A percentile compares a stretch with the other conserved stretches of the same genome.
phyloP scores from a whole-genome alignment of 2,113 vertebrate genomes.

The Elgaria multicarinata region DNA sequence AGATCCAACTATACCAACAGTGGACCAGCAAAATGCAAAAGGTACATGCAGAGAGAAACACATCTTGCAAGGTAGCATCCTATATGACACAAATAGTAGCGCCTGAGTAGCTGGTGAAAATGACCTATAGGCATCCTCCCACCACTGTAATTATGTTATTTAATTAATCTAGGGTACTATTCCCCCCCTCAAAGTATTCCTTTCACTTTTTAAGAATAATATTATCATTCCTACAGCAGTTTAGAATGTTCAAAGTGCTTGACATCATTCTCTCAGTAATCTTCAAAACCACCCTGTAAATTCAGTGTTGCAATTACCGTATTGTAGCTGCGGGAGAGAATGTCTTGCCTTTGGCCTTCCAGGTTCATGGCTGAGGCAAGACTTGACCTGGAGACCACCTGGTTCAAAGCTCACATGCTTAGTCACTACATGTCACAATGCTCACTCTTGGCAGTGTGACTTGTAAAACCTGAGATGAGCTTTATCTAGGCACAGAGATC shows the following conservation, averaged over 20 bases:
- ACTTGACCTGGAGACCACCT: too few species aligned
- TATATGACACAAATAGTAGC: background rate
- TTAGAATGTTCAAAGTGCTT: background rate
- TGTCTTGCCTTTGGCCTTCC: background rate
- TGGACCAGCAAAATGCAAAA: background rate
- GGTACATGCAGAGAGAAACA: background rate
- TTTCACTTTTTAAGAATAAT: background rate
- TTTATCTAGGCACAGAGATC: background rate
- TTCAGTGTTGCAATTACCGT: background rate
- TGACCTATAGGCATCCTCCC: background rate
- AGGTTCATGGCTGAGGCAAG: too few species aligned
- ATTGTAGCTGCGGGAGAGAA: too few species aligned
- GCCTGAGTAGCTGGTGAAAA: background rate
- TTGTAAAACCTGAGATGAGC: background rate
- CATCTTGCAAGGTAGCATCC: background rate
- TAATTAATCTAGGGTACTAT: background rate
- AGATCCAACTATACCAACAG: background rate
- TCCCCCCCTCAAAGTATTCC: background rate
- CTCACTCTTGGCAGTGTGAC: background rate
- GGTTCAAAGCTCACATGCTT: background rate
- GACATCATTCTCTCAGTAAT: background rate
- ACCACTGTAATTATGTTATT: background rate
- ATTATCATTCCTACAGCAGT: background rate
- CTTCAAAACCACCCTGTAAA: background rate
- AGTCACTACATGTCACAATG: background rate